These are phyloP conservation scores for Mesorhabditis sp. DNA, from an alignment of 2,888 invertebrate genomes.

Conservation along the genomic window DNA sequence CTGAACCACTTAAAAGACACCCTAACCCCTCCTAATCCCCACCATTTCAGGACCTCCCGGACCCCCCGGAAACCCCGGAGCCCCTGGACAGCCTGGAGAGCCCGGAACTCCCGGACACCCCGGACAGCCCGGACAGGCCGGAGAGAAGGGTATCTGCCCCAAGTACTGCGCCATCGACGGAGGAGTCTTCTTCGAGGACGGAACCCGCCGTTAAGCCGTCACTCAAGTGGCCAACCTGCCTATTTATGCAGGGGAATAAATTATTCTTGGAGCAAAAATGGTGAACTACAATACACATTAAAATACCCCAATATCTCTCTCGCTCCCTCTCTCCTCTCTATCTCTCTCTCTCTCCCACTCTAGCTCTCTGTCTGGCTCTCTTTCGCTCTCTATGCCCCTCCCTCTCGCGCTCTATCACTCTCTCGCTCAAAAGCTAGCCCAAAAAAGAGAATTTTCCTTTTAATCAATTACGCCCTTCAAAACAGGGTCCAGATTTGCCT, in stretches of 20 bases:
- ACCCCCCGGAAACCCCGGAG: constrained; percentile 35
- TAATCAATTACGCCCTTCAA: too few relatives aligned
- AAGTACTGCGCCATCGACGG: constrained; percentile 44
- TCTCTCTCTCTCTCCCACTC: too few relatives aligned
- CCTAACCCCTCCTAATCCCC: not conserved
- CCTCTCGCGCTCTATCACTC: too few relatives aligned
- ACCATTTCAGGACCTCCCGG: constrained; percentile 26
- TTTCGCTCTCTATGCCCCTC: too few relatives aligned
- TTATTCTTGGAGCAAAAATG: not conserved
- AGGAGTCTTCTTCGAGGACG: constrained; percentile 57
- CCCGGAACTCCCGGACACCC: constrained; percentile 38
- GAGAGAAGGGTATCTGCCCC: constrained; percentile 47
- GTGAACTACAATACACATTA: not conserved
- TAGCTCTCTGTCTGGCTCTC: too few relatives aligned
- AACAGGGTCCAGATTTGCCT: too few relatives aligned
- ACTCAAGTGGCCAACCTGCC: not conserved
- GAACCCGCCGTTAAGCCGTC: constrained; percentile 44
- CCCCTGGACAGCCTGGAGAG: constrained; percentile 9
- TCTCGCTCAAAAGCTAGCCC: too few relatives aligned
- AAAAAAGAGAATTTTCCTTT: too few relatives aligned
- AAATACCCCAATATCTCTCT: not conserved
- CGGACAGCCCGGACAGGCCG: constrained; percentile 35
- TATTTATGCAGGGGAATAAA: not conserved
- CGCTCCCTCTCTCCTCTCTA: not conserved
- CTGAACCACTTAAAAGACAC: too few relatives aligned